A percentile compares a stretch with the other conserved stretches of the same genome.
These are phyloP conservation scores for Cyprinodon brontotheroides DNA, from an alignment of 2,113 vertebrate genomes.

Conservation along the genomic window DNA sequence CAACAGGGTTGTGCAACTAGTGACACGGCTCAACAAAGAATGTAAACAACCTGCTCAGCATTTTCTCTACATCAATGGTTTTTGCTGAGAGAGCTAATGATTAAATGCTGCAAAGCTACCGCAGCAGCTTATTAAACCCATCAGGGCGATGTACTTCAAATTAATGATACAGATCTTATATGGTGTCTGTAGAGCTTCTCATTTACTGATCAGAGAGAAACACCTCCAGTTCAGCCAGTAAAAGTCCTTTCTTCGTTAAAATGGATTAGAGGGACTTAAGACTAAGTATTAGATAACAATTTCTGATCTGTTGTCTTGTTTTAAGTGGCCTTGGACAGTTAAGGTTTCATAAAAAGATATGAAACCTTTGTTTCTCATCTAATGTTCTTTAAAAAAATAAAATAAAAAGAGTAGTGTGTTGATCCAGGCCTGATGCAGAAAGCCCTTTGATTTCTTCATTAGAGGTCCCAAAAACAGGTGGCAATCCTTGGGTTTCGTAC, in stretches of 20 bases:
- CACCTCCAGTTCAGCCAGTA: no score
- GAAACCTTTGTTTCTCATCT: not conserved
- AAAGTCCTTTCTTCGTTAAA: not conserved
- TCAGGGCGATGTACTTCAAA: conserved; percentile 4
- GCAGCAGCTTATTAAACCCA: conserved; percentile 7
- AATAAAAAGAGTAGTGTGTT: no score
- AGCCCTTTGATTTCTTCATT: no score
- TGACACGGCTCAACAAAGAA: conserved; percentile 31
- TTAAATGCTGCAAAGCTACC: conserved; percentile 22
- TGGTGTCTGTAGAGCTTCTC: conserved; percentile 4
- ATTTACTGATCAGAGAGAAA: no score
- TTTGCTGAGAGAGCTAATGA: conserved; percentile 28
- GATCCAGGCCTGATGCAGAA: no score
- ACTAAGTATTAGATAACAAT: not conserved
- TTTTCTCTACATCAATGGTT: conserved; percentile 45
- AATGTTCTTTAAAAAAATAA: no score
- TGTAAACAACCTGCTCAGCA: conserved; percentile 43
- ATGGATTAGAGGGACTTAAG: not conserved
- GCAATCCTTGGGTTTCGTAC: no score
- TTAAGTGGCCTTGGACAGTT: not conserved
- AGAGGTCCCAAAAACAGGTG: no score
- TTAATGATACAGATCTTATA: conserved; percentile 23
- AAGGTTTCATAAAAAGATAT: not conserved
- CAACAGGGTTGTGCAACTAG: conserved; percentile 45
- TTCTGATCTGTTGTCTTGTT: not conserved